Evolutionary conservation across 2,113 vertebrate species (phyloP), one percentile per base, ranked within the genome.

Genomic region (Lepidiolamprologus cunningtoni): DNA sequence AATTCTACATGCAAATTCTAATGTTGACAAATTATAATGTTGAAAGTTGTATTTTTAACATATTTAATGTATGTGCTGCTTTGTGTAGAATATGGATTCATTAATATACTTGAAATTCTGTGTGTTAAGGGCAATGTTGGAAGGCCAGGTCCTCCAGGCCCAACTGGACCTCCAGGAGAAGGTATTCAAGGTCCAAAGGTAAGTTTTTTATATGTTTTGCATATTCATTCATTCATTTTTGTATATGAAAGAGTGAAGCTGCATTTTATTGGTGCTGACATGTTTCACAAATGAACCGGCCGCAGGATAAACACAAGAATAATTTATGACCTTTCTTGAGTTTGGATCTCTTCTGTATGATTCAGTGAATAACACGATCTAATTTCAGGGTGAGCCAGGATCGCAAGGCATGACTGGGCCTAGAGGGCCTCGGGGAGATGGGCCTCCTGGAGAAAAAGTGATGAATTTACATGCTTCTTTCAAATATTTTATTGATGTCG

Each of bases 131-230:
- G 98, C 85, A 94, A 94, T 91, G 35, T 78, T 66, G 98, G 98
- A 79, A 96, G 97, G 12, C 88, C 95, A 92, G 98, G 98, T 45
- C 93, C 93, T 42, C 90, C 95, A 78, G 98, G 98, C n/a, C 94
- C 96, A 87, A 28, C 78, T 78, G 98, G 98, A 86, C 97, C 97
- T 86, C 95, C 94, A 66, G 98, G 98, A 78, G 97, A 97, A 93
- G 97, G 97, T 81, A 95, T 97, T 94, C 98, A 98, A 95, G 98
- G 98, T 57, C 93, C 94, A 88, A 98, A 98, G 97, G 98, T 98
- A 97, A 87, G 76, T 57, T 40, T 68, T 68, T 37, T 68, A n/a
- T 13, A 21, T 37, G 63, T 68, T 68, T 68, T 68, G 19, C 2
- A 37, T 37, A 68, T 68, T 68, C 10, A 68, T 66, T 63, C 58